Conservation (phyloP, 2,113 vertebrate genomes). For the Colaptes auratus region DNA sequence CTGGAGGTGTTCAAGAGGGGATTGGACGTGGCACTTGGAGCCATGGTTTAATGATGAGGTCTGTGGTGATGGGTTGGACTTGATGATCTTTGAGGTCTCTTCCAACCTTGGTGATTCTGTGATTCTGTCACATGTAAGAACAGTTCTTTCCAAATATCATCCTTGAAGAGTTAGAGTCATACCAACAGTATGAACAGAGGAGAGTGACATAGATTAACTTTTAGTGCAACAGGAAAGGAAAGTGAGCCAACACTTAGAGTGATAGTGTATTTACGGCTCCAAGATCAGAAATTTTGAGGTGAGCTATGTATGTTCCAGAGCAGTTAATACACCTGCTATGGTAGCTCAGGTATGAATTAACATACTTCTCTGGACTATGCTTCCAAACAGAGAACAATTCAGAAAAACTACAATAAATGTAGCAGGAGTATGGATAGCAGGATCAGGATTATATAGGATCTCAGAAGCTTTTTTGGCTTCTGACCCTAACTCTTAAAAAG, state of each 20-base stretch:
- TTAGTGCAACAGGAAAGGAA: background rate
- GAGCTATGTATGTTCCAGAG: background rate
- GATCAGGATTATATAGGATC: background rate
- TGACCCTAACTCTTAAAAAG: background rate
- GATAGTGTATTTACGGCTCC: background rate
- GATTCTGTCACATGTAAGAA: rapidly evolving
- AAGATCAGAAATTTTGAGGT: background rate
- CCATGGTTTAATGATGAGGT: too few relatives aligned
- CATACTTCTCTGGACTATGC: background rate
- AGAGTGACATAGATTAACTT: background rate
- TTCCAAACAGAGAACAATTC: background rate
- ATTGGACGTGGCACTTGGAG: too few relatives aligned
- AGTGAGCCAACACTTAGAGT: background rate
- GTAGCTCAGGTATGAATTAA: background rate
- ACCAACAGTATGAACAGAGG: background rate
- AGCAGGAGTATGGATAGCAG: background rate
- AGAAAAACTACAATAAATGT: background rate
- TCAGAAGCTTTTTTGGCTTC: background rate
- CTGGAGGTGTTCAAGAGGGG: too few relatives aligned
- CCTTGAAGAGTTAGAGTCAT: background rate
- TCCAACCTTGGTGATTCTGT: too few relatives aligned
- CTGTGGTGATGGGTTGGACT: too few relatives aligned
- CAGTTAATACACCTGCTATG: background rate
- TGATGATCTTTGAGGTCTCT: too few relatives aligned
- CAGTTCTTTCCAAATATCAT: background rate